Evolutionary conservation across 1,140 invertebrate species (phyloP).

Genomic region (Eumeta japonica): DNA sequence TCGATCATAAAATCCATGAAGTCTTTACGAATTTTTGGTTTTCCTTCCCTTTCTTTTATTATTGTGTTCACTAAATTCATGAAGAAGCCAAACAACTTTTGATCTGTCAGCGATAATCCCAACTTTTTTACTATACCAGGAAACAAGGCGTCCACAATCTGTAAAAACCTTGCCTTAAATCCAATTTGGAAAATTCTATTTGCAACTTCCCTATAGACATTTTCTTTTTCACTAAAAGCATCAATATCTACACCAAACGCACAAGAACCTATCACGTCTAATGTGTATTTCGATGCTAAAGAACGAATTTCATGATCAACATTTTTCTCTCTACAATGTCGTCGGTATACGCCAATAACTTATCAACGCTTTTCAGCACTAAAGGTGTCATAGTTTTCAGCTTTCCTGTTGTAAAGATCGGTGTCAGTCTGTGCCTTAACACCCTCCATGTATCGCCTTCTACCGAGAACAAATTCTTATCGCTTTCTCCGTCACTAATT

Average conservation of each 20-base stretch:
- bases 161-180: slow-evolving; percentile 11
- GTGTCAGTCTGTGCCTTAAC: slow-evolving; percentile 57
- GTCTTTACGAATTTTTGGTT: too few relatives aligned
- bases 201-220: too few relatives aligned
- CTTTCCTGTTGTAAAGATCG: too few relatives aligned
- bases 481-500: slow-evolving; percentile 27
- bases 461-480: slow-evolving; percentile 45
- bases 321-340: slow-evolving; percentile 51
- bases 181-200: slow-evolving; percentile 45
- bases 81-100: slow-evolving; percentile 21
- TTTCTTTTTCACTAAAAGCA: too few relatives aligned
- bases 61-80: slow-evolving; percentile 27
- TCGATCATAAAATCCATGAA: too few relatives aligned
- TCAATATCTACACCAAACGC: too few relatives aligned
- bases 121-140: slow-evolving; percentile 12
- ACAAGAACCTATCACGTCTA: too few relatives aligned
- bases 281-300: too few relatives aligned
- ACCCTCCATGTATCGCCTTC: too few relatives aligned
- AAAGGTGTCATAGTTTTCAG: slow-evolving; percentile 60
- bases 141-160: slow-evolving; percentile 10
- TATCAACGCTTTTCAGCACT: slow-evolving; percentile 21
- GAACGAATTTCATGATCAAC: too few relatives aligned
- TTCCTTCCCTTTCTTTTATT: slow-evolving; percentile 36
- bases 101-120: slow-evolving; percentile 11
- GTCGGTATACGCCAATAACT: slow-evolving; percentile 51